These are phyloP conservation scores for Corythornis madagascariensis DNA, from an alignment of 2,113 vertebrate species.

Conservation along the genomic window DNA sequence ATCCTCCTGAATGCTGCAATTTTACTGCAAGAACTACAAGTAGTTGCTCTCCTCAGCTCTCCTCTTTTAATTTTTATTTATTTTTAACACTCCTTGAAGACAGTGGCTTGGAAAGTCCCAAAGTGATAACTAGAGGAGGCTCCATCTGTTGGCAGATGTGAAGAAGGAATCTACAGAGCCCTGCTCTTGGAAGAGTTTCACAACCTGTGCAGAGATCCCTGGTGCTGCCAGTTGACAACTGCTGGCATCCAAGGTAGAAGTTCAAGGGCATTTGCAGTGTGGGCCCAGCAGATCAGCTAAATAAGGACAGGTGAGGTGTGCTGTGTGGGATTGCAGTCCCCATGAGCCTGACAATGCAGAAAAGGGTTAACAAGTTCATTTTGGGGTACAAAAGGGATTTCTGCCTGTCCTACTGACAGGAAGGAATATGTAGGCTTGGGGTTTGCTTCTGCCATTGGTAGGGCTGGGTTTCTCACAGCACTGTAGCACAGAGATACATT, in stretches of 20 bases:
- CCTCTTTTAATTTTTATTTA: no score
- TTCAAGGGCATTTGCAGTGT: neutral
- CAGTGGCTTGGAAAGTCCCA: neutral
- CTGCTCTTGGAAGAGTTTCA: neutral
- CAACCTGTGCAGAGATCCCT: neutral
- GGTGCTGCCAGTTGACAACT: neutral
- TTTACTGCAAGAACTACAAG: neutral
- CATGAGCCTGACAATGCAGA: neutral
- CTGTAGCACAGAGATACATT: neutral
- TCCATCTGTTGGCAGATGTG: accelerated
- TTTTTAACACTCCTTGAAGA: no score
- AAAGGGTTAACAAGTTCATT: neutral
- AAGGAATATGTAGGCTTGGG: neutral
- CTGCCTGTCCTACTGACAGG: neutral
- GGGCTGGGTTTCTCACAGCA: neutral
- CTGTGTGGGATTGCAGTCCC: neutral
- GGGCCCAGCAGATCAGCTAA: neutral
- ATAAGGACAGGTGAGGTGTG: neutral
- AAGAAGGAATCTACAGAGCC: neutral
- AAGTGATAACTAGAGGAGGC: neutral
- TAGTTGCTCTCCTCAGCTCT: no score
- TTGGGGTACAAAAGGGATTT: neutral
- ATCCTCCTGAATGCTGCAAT: neutral
- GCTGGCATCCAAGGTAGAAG: neutral
- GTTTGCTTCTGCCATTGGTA: neutral